Base-by-base conservation (phyloP, 2,113 vertebrate genomes). In the Xyliphius kryptos region DNA sequence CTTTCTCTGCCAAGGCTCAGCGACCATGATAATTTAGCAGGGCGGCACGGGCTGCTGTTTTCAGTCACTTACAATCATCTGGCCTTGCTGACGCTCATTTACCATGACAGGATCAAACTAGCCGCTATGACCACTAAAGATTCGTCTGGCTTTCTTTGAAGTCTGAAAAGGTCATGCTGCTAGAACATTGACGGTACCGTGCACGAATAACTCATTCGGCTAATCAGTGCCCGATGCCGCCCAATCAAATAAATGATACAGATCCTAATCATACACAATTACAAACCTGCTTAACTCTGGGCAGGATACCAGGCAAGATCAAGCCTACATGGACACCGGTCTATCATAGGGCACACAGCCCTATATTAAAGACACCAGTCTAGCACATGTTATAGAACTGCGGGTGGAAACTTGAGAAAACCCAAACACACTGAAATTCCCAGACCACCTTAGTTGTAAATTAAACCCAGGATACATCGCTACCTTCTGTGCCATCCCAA, bases 41-140 rank as follows among this genome's bases (percentile, higher is more conserved):
- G 62, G 48, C 53, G 19, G n/a, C 43, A 56, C 3, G 16, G 16
- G 32, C 43, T 56, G 41, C 62, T 65, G 62, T 49, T 65, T 56
- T 15, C 62, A 48, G 62, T 56, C 53, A 38, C 37, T 65, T 49
- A 38, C 52, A 65, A 48, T 49, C 26, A 40, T 47, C n/a, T 19
- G 43, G 17, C 53, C 20, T 48, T 17, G 56, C 21, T 48, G 43
- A n/a, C n/a, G n/a, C n/a, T n/a, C n/a, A n/a, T n/a, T 56, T 48
- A 38, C 26, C 62, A 16, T 56, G 62, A 65, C 62, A 48, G 13
- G 44, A 41, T 65, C 53, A 65, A 47, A 40, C 52, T 48, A 56
- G 52, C 53, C 62, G 5, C 16, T 38, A 44, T 58, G 52, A 48
- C 52, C 52, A 48, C 2, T 26, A 48, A 37, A 47, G 62, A 49